These are phyloP conservation scores for Dasyornis broadbenti DNA, from an alignment of 2,113 vertebrate species.

Conservation along the genomic window DNA sequence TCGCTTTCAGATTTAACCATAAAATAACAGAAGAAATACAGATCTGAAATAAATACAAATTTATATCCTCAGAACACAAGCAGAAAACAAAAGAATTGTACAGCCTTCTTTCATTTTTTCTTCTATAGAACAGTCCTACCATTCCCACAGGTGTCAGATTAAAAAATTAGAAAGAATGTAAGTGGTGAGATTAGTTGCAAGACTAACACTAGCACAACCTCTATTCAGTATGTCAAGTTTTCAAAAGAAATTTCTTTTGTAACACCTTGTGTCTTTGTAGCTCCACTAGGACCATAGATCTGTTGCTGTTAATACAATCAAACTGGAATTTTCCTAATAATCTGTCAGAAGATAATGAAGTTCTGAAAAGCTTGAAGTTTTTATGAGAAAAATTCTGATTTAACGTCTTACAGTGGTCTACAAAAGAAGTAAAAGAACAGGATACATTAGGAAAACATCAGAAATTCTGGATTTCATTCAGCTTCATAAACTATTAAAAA, in stretches of 20 bases:
- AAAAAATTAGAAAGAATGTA: not conserved
- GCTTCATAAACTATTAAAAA: not conserved
- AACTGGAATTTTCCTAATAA: not conserved
- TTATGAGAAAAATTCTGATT: not conserved
- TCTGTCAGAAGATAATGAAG: not conserved
- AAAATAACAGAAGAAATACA: not conserved
- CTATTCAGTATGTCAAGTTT: not conserved
- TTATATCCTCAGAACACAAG: not conserved
- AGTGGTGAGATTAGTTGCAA: not conserved
- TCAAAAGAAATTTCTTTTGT: not conserved
- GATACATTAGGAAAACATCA: not conserved
- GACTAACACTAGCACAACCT: not conserved
- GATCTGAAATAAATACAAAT: not conserved
- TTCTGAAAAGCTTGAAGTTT: not conserved
- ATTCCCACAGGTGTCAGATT: not conserved
- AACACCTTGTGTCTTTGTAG: not conserved
- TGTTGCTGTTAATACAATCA: not conserved
- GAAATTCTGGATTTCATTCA: not conserved
- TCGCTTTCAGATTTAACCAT: not conserved
- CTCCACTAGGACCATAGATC: not conserved
- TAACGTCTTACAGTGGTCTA: not conserved
- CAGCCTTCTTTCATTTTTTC: fast-evolving
- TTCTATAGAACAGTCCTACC: not conserved
- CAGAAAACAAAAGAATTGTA: not conserved
- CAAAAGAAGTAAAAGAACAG: not conserved